A percentile compares a stretch with the other conserved stretches of the same genome.
These are phyloP conservation scores for Calephelis virginiensis DNA, from an alignment of 1,140 invertebrate species.

Conservation along the genomic window DNA sequence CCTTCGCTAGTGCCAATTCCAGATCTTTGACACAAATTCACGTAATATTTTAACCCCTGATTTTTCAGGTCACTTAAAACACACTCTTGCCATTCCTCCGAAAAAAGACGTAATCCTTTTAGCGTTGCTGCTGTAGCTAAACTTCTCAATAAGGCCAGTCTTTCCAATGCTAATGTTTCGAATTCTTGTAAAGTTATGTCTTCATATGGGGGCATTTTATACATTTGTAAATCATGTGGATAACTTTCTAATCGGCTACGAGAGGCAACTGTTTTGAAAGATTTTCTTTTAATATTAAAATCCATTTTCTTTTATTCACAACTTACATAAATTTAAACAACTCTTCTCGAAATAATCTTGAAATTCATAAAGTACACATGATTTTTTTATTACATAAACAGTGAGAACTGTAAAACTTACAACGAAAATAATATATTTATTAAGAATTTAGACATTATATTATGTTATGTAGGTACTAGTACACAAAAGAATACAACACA, in stretches of 20 bases:
- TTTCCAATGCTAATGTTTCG: slow-evolving; percentile 91
- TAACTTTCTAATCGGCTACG: slow-evolving; percentile 77
- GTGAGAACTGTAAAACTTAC: no score
- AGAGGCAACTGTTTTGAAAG: slow-evolving; percentile 44
- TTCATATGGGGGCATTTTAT: slow-evolving; percentile 86
- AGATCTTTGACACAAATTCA: slow-evolving; percentile 76
- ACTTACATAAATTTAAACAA: no score
- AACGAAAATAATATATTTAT: no score
- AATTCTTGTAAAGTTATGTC: slow-evolving; percentile 90
- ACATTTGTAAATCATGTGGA: slow-evolving; percentile 88
- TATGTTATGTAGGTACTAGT: no score
- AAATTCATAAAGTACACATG: no score
- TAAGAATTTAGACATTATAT: no score
- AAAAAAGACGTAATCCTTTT: slow-evolving; percentile 81
- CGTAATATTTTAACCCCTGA: slow-evolving; percentile 83
- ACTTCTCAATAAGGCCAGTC: slow-evolving; percentile 88
- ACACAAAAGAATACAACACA: no score
- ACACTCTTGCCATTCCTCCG: slow-evolving; percentile 86
- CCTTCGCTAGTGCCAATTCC: slow-evolving; percentile 76
- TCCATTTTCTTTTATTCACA: slow-evolving; percentile 48
- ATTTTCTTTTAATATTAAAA: slow-evolving; percentile 71
- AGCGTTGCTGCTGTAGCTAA: slow-evolving; percentile 84
- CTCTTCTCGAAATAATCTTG: no score
- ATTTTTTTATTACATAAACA: no score
- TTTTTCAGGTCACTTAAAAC: slow-evolving; percentile 85